A percentile compares a stretch with the other conserved stretches of the same genome.
phyloP scores from a whole-genome alignment of 2,888 invertebrate species.

The Nymphalis c-album region DNA sequence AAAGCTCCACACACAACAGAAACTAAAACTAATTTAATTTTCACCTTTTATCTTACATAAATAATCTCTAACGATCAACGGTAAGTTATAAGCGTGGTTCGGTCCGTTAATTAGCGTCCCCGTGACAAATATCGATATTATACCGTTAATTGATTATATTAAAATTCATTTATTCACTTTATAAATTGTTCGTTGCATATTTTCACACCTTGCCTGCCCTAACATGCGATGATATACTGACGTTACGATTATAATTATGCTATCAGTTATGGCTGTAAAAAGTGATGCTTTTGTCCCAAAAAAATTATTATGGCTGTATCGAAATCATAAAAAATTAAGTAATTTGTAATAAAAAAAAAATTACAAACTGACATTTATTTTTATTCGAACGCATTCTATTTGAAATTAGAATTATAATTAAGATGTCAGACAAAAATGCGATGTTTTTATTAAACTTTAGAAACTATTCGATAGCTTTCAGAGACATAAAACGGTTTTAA shows the following conservation, averaged over 20 bases:
- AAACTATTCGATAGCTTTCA: background rate
- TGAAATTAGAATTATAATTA: too few relatives aligned
- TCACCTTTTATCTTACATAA: background rate
- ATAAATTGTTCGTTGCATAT: constrained; percentile 42
- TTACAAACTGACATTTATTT: too few relatives aligned
- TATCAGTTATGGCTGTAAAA: too few relatives aligned
- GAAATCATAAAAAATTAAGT: background rate
- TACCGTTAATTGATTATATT: constrained; percentile 41
- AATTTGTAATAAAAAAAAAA: background rate
- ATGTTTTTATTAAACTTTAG: background rate
- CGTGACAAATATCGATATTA: constrained; percentile 40
- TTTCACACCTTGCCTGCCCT: constrained; percentile 42
- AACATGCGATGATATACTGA: constrained; percentile 23
- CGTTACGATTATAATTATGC: background rate
- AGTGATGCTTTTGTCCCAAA: too few relatives aligned
- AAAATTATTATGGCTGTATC: background rate
- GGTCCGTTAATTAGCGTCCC: constrained; percentile 38
- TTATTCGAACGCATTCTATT: too few relatives aligned
- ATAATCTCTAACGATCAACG: constrained; percentile 2
- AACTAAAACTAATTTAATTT: background rate
- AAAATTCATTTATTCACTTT: constrained; percentile 44
- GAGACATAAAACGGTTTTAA: constrained; percentile 6
- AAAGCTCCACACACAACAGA: background rate
- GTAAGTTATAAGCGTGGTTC: background rate
- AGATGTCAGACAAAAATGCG: too few relatives aligned